A percentile compares a stretch with the other conserved stretches of the same genome.
Evolutionary conservation across 2,888 invertebrate genomes (phyloP).

Genomic region (Frankliniella fusca): DNA sequence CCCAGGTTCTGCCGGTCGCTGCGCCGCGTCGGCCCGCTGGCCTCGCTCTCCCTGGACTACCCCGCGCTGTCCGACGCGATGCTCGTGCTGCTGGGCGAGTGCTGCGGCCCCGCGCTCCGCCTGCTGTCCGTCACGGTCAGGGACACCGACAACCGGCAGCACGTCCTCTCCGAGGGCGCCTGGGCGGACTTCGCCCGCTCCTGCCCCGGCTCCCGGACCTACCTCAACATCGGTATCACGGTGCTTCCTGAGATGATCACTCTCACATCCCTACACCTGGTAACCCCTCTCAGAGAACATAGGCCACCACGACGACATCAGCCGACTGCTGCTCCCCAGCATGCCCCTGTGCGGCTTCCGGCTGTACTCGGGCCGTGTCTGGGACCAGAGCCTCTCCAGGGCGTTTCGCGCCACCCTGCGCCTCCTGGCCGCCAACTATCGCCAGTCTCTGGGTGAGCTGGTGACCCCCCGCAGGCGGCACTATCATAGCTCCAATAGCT

Average conservation of each 20-base stretch:
- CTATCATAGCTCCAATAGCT: too few relatives aligned
- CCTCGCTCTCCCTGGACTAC: slow-evolving; percentile 49
- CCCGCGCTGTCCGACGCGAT: slow-evolving; percentile 49
- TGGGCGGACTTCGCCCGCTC: slow-evolving; percentile 48
- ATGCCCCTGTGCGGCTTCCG: slow-evolving; percentile 50
- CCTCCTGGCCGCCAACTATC: slow-evolving; percentile 47
- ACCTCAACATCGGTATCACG: slow-evolving; percentile 41
- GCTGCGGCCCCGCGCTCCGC: slow-evolving; percentile 45
- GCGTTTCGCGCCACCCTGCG: slow-evolving; percentile 49
- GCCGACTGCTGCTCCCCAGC: slow-evolving; percentile 48
- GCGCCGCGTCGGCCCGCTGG: slow-evolving; percentile 47
- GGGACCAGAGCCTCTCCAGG: slow-evolving; percentile 50
- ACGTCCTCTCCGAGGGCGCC: slow-evolving; percentile 46
- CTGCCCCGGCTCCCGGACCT: slow-evolving; percentile 49
- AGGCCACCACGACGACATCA: slow-evolving; percentile 50
- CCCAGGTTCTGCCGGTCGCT: slow-evolving; percentile 45
- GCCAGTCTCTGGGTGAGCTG: slow-evolving; percentile 48
- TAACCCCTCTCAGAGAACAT: slow-evolving; percentile 45
- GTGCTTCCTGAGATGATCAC: slow-evolving; percentile 30
- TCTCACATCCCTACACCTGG: background rate
- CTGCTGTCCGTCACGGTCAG: slow-evolving; percentile 48
- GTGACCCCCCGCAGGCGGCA: background rate
- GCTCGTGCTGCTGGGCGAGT: slow-evolving; percentile 47
- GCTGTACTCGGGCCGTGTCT: slow-evolving; percentile 49
- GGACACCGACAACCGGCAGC: slow-evolving; percentile 48